Evolutionary conservation across 2,113 vertebrate genomes (phyloP).

Genomic region (Syrrhaptes paradoxus): DNA sequence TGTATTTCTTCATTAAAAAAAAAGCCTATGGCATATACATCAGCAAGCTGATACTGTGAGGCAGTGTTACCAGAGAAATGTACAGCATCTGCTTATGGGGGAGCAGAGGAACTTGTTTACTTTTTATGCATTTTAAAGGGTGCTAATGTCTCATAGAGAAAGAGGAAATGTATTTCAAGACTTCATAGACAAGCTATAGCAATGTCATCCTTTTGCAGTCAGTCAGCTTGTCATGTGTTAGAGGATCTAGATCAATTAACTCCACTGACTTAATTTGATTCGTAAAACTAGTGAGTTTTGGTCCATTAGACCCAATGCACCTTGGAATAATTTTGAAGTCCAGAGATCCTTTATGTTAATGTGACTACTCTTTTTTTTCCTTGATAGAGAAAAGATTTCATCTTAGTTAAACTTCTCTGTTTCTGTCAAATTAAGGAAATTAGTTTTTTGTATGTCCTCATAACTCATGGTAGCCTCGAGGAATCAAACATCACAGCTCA

Average conservation of each 20-base stretch:
- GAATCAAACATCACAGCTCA: not conserved
- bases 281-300: not conserved
- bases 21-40: not conserved
- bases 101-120: not conserved
- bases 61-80: not conserved
- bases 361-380: not conserved
- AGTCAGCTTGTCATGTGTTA: not conserved
- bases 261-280: not conserved
- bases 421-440: not conserved
- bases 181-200: not conserved
- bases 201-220: not conserved
- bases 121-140: not conserved
- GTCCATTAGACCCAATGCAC: not conserved
- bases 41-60: not conserved
- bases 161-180: not conserved
- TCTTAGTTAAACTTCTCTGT: not conserved
- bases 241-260: not conserved
- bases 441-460: not conserved
- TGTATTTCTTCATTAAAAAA: not conserved
- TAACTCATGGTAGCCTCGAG: not conserved
- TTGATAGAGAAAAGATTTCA: not conserved
- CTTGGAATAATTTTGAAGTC: not conserved
- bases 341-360: not conserved
- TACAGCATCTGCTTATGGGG: not conserved
- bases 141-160: not conserved